A percentile compares a stretch with the other conserved stretches of the same genome.
phyloP scores from a whole-genome alignment of 2,888 invertebrate genomes.

The Ctenicera cuprea region DNA sequence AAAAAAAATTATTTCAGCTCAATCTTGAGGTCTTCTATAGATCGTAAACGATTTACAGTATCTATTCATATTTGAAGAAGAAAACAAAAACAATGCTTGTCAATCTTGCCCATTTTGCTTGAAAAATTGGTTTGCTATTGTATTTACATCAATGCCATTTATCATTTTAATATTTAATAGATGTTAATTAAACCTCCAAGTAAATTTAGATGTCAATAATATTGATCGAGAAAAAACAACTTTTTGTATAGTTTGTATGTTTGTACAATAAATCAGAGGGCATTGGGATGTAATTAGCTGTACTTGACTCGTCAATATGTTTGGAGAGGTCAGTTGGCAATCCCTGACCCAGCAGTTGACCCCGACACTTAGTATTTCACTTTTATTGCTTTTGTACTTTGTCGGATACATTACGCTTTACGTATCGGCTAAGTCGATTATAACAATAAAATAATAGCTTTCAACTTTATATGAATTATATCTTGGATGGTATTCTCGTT shows the following conservation, averaged over 20 bases:
- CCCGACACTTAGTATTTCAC: constrained; percentile 28
- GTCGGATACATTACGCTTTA: background rate
- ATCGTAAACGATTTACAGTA: too few species aligned
- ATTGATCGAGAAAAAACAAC: constrained; percentile 1
- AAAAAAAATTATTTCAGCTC: too few species aligned
- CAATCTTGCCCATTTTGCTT: too few species aligned
- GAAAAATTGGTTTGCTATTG: background rate
- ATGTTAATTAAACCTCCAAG: constrained; percentile 15
- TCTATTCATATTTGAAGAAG: too few species aligned
- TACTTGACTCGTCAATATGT: constrained; percentile 34
- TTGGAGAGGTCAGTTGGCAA: constrained; percentile 32
- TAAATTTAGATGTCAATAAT: constrained; percentile 25
- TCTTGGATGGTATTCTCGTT: constrained; percentile 2
- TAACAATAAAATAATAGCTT: constrained; percentile 31
- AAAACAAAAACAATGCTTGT: too few species aligned
- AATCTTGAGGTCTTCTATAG: too few species aligned
- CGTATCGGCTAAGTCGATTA: constrained; percentile 16
- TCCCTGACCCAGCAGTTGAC: constrained; percentile 30
- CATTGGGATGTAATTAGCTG: constrained; percentile 32
- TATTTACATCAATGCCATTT: background rate
- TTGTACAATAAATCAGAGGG: constrained; percentile 32
- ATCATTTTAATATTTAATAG: constrained; percentile 8
- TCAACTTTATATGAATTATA: constrained; percentile 29
- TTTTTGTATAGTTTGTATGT: constrained; percentile 12
- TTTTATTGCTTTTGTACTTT: constrained; percentile 22